Evolutionary conservation across 2,113 vertebrate species (phyloP).

Genomic region (Prunella himalayana): DNA sequence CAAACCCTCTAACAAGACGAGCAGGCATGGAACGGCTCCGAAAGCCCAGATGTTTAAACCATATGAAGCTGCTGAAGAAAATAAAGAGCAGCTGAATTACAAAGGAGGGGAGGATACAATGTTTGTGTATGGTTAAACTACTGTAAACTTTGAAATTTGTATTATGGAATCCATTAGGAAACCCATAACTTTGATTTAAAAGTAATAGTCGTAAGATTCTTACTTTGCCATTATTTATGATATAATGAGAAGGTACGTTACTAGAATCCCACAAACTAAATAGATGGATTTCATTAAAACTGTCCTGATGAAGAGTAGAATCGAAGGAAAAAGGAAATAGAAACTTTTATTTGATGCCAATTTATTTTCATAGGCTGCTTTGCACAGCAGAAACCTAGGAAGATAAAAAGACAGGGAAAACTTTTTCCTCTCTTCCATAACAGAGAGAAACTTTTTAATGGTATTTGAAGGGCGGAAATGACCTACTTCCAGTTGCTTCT

Average conservation of each 20-base stretch:
- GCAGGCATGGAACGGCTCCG: not conserved
- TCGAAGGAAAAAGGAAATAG: not conserved
- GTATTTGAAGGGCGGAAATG: slow-evolving; percentile 36
- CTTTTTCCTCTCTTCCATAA: not conserved
- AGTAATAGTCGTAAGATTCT: slow-evolving; percentile 21
- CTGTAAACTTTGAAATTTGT: slow-evolving; percentile 62
- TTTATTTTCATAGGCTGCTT: slow-evolving; percentile 26
- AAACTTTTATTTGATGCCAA: slow-evolving; percentile 23
- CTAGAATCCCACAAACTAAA: not conserved
- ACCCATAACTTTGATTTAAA: slow-evolving; percentile 52
- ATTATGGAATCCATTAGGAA: slow-evolving; percentile 28
- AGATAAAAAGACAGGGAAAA: slow-evolving; percentile 18
- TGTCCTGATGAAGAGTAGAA: slow-evolving; percentile 23
- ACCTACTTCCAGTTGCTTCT: slow-evolving; percentile 52
- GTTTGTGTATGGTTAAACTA: slow-evolving; percentile 58
- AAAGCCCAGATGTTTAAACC: slow-evolving; percentile 58
- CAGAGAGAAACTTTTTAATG: not conserved
- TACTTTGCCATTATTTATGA: slow-evolving; percentile 10
- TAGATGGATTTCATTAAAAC: slow-evolving; percentile 23
- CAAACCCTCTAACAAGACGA: slow-evolving; percentile 20
- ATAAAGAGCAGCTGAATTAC: slow-evolving; percentile 54
- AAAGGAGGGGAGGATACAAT: slow-evolving; percentile 23
- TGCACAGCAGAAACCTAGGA: not conserved
- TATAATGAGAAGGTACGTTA: not conserved
- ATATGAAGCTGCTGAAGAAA: slow-evolving; percentile 43